phyloP scores from a whole-genome alignment of 2,888 invertebrate species.

The Drosophila mimica region DNA sequence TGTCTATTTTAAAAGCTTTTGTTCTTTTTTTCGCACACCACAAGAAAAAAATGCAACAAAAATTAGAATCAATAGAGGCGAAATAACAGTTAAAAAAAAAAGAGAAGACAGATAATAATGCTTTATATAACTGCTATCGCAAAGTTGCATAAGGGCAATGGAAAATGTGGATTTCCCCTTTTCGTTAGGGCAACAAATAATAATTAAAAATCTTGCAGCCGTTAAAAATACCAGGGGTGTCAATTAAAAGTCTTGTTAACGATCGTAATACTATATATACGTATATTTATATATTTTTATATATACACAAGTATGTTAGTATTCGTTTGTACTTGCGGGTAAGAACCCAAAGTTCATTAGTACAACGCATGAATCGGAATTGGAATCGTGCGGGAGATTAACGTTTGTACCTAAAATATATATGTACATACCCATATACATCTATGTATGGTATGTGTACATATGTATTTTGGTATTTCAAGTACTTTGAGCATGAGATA shows the following conservation, averaged over 20 bases:
- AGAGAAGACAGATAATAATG: slow-evolving; percentile 14
- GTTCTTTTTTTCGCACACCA: slow-evolving; percentile 34
- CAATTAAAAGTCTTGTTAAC: slow-evolving; percentile 35
- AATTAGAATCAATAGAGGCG: not conserved
- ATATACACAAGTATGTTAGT: slow-evolving; percentile 1
- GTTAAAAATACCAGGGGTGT: slow-evolving; percentile 4
- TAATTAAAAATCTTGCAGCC: slow-evolving; percentile 15
- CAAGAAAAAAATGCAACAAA: slow-evolving; percentile 21
- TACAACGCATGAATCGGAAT: slow-evolving; percentile 28
- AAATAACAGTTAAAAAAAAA: slow-evolving; percentile 2
- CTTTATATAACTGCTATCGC: not conserved
- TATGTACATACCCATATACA: not conserved
- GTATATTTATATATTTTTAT: not conserved
- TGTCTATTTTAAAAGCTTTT: slow-evolving; percentile 19
- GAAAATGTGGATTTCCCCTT: slow-evolving; percentile 29
- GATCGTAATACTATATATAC: slow-evolving; percentile 27
- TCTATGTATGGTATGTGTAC: not conserved
- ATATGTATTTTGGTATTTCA: not conserved
- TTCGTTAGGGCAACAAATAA: not conserved
- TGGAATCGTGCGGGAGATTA: slow-evolving; percentile 17
- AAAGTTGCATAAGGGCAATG: slow-evolving; percentile 24
- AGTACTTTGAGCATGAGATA: slow-evolving; percentile 27
- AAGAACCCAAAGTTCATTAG: slow-evolving; percentile 34
- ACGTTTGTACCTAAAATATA: slow-evolving; percentile 21
- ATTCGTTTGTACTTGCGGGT: slow-evolving; percentile 3